Evolutionary conservation across 2,113 vertebrate genomes (phyloP), one percentile per base, ranked within the genome.

Genomic region (Lophura nycthemera): DNA sequence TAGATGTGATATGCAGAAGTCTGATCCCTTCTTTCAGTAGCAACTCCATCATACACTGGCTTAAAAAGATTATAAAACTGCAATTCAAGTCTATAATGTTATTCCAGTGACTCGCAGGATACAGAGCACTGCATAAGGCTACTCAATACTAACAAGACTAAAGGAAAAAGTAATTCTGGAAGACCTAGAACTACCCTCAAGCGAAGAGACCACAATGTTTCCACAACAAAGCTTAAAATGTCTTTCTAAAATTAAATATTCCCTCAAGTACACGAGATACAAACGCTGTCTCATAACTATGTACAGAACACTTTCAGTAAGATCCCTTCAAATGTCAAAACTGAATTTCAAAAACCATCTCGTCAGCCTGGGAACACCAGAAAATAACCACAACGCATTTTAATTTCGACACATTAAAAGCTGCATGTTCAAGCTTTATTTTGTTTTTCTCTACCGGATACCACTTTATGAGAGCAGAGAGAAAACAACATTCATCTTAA

Each of bases 201-300:
- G 71, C 40, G 40, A 82, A 82, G 30, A 61, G 11, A 75, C 29
- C 43, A 38, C 50, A 52, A 5, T 17, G 47, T 57, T 83, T 81
- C 85, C 90, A 92, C 21, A 88, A 88, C 29, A 86, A 87, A 93
- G 42, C 50, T 91, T 60, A 85, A 83, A 24, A 24, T 9, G 50
- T 88, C 20, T 54, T 83, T 45, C 60, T 71, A 83, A 76, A 95
- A 83, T 36, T 78, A 85, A 92, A 77, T 47, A 86, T 24, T 66
- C 34, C 32, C 29, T 86, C 72, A 48, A 71, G n/a, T 32, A 67
- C 16, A 6, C 16, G 17, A 83, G 70, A 80, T 7, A 45, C 25
- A 88, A 56, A 59, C 47, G 40, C 29, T 43, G 25, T 47, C n/a
- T 56, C 45, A 5, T 73, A 89, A 71, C 65, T 43, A 66, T 17